phyloP scores from a whole-genome alignment of 2,797 vertebrate genomes.

The Ataeniobius toweri region DNA sequence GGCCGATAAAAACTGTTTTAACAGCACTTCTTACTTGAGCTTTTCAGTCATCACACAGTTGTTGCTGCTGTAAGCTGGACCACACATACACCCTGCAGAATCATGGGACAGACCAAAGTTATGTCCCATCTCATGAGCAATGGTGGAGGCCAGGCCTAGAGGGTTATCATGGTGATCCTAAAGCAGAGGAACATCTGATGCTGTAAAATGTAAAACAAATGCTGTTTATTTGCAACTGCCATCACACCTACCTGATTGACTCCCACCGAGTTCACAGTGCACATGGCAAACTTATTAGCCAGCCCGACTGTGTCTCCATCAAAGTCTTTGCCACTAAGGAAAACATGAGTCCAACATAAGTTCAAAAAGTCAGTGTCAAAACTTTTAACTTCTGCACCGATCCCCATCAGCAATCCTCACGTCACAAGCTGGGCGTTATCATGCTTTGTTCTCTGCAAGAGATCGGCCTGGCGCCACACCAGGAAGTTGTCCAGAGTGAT shows the following conservation, averaged over 20 bases:
- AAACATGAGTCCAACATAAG: slow-evolving; percentile 17
- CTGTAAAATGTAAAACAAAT: background rate
- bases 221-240: background rate
- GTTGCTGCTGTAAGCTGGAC: slow-evolving; percentile 22
- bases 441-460: slow-evolving; percentile 74
- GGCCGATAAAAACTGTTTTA: background rate
- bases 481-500: slow-evolving; percentile 85
- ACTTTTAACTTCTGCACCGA: background rate
- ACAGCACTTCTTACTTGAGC: slow-evolving; percentile 72
- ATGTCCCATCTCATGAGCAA: slow-evolving; percentile 96
- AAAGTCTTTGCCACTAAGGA: slow-evolving; percentile 84
- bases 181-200: background rate
- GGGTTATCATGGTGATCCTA: slow-evolving; percentile 86
- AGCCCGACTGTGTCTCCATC: slow-evolving; percentile 84
- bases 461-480: slow-evolving; percentile 79
- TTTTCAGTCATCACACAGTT: slow-evolving; percentile 88
- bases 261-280: slow-evolving; percentile 81
- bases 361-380: background rate
- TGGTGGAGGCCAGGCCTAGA: slow-evolving; percentile 86
- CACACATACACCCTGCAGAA: slow-evolving; percentile 77
- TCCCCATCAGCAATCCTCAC: slow-evolving; percentile 70
- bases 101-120: slow-evolving; percentile 93
- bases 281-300: slow-evolving; percentile 88
- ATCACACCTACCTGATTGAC: slow-evolving; percentile 86
- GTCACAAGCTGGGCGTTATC: slow-evolving; percentile 93